Evolutionary conservation across 2,113 vertebrate species (phyloP).

Genomic region (Fulmarus glacialis): DNA sequence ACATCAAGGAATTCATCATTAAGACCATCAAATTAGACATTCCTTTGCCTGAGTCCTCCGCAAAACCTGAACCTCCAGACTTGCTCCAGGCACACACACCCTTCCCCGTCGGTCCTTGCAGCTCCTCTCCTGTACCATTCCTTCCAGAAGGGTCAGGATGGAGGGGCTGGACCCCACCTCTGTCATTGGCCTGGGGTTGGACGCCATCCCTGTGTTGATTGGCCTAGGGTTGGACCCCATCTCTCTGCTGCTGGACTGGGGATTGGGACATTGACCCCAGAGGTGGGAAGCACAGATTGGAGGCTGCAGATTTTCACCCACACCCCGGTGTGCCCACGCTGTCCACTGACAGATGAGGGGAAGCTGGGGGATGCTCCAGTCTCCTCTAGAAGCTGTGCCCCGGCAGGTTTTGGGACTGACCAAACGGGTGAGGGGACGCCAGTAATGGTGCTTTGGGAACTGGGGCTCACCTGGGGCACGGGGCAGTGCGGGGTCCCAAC

Average conservation of each 20-base stretch:
- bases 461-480: background rate
- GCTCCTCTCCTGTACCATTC: background rate
- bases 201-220: too few relatives aligned
- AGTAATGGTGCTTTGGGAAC: background rate
- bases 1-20: background rate
- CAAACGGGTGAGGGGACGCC: background rate
- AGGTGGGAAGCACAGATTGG: background rate
- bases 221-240: background rate
- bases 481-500: background rate
- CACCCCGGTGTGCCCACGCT: rapidly evolving
- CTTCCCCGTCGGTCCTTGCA: background rate
- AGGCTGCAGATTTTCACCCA: background rate
- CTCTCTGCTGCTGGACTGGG: background rate
- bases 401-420: background rate
- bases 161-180: background rate
- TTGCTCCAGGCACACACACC: rapidly evolving
- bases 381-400: background rate
- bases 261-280: background rate
- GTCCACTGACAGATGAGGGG: too few relatives aligned
- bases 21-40: background rate
- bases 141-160: background rate
- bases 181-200: background rate
- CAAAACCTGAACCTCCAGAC: background rate
- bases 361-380: background rate
- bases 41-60: background rate